Base-by-base conservation (phyloP, 1,140 invertebrate genomes). In the Eriocheir sinensis region DNA sequence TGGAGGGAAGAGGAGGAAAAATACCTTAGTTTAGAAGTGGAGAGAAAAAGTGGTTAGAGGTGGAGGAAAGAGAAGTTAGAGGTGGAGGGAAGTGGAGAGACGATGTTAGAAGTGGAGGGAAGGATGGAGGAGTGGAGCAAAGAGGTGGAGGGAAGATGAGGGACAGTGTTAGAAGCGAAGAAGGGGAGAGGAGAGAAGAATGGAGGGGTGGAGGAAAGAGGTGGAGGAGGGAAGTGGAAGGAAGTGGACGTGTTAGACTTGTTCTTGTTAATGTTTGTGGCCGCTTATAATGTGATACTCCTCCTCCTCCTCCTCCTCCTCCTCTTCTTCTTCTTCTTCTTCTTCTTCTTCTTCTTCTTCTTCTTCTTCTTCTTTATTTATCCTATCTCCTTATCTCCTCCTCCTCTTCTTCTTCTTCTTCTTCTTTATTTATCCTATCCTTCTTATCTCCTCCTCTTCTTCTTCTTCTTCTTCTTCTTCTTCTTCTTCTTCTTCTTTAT, bases 291-390 rank as follows among this genome's bases (percentile, higher is more conserved):
- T 83, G 4, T 36, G 8, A 8, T 83, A 6, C 34, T 27, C 27
- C 80, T 83, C 80, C 27, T 27, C 27, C 80, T 83, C 80, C 27
- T 27, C 27, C 80, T 83, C 80, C 27, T 27, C 27, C 80, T 83
- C 80, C 27, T 27, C 27, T 27, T 83, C 80, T 83, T 27, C 27
- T 27, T 83, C 80, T 83, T 27, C 80, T 27, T n/a, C n/a, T n/a
- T n/a, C n/a, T n/a, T n/a, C n/a, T n/a, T n/a, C n/a, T n/a, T 72
- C 60, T 72, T 72, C 60, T 72, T 72, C 60, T 72, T 72, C 60
- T 72, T n/a, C 30, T 83, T 38, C 12, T 21, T 0, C 30, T 83
- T 38, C 30, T n/a, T 83, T 38, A 27, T 15, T 83, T 38, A 27
- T 38, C 12, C 81, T 4, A 15, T 83, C n/a, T 83, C n/a, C 12